Base-by-base conservation (phyloP, 2,888 invertebrate genomes). In the Baccha elongata region DNA sequence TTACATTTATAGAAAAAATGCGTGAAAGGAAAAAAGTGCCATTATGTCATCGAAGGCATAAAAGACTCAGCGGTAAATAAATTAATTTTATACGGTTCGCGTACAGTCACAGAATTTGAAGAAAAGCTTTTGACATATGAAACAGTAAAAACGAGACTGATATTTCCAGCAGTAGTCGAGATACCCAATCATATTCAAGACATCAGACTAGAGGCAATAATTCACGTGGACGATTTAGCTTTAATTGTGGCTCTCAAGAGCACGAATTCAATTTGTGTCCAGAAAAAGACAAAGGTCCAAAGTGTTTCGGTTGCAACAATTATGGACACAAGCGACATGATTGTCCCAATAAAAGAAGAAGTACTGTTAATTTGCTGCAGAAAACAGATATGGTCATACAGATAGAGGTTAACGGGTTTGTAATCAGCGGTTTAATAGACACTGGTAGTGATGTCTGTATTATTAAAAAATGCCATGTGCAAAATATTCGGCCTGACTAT, bases 1-100 rank as follows among this genome's bases (percentile, higher is more conserved):
- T 32, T 5, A 8, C 29, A 8, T 32, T 8, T 8, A 3, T 6
- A 32, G 29, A n/a, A 32, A 32, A 8, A 32, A 32, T 26, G 26
- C 29, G 8, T 32, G 29, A 32, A 26, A 26, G 3, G 6, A 26
- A 26, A 26, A 26, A 26, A 26, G 26, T 26, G 3, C 26, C 50
- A 29, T 8, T 81, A 81, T 17, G 75, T 75, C 7, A 75, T 67
- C n/a, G 71, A 75, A 23, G 68, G 50, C 13, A 80, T 80, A 62
- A 42, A 48, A 19, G 67, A 68, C 32, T 17, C 67, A 21, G 11
- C 37, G 1, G 21, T 42, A 37, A 75, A 71, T 32, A 81, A 81
- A 42, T 23, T 46, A 7, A 44, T 75, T 42, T 21, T 75, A 35
- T 62, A 68, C 44, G 68, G 75, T 11, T 46, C 75, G 19, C 32